Evolutionary conservation across 2,797 vertebrate species (phyloP).

Genomic region (Benthosema pterotum): DNA sequence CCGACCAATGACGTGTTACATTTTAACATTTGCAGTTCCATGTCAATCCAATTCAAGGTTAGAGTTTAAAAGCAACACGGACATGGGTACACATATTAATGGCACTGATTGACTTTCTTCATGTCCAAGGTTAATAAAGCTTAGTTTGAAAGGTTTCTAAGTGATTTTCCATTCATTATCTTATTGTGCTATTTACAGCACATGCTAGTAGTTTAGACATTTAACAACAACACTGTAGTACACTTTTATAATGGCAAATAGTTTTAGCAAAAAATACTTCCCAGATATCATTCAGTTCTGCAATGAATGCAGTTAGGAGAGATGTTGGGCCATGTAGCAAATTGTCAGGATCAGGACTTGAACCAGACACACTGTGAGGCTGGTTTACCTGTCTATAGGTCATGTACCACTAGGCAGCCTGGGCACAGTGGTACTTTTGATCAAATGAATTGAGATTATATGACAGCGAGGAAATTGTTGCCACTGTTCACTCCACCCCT

Average conservation of each 20-base stretch:
- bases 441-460: too few relatives aligned
- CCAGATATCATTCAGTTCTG: too few relatives aligned
- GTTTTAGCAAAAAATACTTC: too few relatives aligned
- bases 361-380: too few relatives aligned
- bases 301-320: too few relatives aligned
- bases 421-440: too few relatives aligned
- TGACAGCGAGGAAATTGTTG: too few relatives aligned
- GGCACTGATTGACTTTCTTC: slow-evolving; percentile 65
- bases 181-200: slow-evolving; percentile 38
- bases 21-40: slow-evolving; percentile 66
- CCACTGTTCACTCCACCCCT: too few relatives aligned
- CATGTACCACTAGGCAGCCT: too few relatives aligned
- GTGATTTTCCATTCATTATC: slow-evolving; percentile 58
- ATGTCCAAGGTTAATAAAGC: slow-evolving; percentile 64
- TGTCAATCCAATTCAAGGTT: slow-evolving; percentile 48
- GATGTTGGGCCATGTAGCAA: too few relatives aligned
- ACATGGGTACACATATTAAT: slow-evolving; percentile 77
- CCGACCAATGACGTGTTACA: slow-evolving; percentile 58
- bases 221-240: slow-evolving; percentile 14
- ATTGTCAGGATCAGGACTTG: too few relatives aligned
- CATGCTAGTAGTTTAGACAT: slow-evolving; percentile 5
- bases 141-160: slow-evolving; percentile 45
- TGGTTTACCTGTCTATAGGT: too few relatives aligned
- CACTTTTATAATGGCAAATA: slow-evolving; percentile 4
- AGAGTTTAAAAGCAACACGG: slow-evolving; percentile 35